Conservation (phyloP, 2,888 invertebrate species). For the Polyommatus iphigenia region DNA sequence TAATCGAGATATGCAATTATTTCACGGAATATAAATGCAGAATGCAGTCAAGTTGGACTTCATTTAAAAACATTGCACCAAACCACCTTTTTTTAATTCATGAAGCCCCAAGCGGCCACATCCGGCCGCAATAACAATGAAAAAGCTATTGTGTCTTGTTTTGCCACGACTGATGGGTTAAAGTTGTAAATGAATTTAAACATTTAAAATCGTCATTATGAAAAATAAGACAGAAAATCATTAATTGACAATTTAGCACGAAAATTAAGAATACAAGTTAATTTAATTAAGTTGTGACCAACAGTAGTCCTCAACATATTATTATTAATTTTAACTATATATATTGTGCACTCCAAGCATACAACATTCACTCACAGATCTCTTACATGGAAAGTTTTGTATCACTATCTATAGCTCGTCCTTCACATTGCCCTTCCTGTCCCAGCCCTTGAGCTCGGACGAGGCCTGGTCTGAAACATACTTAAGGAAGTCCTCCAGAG, state of each 20-base stretch:
- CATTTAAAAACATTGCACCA: background rate
- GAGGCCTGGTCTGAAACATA: conserved; percentile 96
- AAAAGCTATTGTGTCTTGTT: too few relatives aligned
- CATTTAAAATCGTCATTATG: background rate
- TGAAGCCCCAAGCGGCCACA: too few relatives aligned
- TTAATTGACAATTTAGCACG: background rate
- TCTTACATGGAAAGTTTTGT: conserved; percentile 59
- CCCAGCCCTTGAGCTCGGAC: conserved; percentile 91
- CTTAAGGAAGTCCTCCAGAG: conserved; percentile 95
- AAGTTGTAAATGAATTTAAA: background rate
- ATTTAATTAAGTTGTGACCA: background rate
- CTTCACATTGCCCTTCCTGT: conserved; percentile 87
- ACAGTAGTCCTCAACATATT: background rate
- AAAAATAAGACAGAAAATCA: background rate
- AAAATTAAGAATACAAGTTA: background rate
- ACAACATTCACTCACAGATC: conserved; percentile 67
- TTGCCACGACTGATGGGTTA: too few relatives aligned
- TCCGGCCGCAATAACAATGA: too few relatives aligned
- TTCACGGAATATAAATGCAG: conserved; percentile 1
- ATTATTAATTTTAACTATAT: conserved; percentile 21
- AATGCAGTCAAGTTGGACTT: background rate
- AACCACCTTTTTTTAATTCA: too few relatives aligned
- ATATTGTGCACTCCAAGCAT: conserved; percentile 42
- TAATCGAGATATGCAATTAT: conserved; percentile 25
- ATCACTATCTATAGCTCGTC: conserved; percentile 71